Percentiles rank a stretch among this genome's conserved stretches.
Conservation (phyloP, 2,888 invertebrate genomes). For the Rhagonycha lutea region DNA sequence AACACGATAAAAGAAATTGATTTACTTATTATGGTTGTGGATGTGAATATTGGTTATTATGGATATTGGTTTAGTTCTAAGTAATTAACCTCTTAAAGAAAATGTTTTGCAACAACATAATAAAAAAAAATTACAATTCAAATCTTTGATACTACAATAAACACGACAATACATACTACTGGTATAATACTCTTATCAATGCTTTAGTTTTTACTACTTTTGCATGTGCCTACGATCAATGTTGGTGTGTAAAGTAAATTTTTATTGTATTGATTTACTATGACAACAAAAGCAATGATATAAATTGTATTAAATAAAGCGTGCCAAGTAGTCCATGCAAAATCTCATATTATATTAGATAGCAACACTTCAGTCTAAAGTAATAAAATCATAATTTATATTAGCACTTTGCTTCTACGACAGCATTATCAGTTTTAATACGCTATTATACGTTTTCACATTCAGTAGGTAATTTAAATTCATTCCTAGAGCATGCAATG, state of each 20-base stretch:
- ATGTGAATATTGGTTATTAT: too few species aligned
- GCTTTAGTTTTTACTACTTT: background rate
- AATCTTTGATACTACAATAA: too few species aligned
- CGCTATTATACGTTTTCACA: slow-evolving; percentile 38
- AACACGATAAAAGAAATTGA: too few species aligned
- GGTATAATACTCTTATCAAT: too few species aligned
- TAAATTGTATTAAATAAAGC: slow-evolving; percentile 13
- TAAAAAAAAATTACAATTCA: too few species aligned
- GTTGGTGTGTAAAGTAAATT: background rate
- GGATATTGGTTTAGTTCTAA: too few species aligned
- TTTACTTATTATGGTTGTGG: too few species aligned
- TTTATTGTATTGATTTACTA: background rate
- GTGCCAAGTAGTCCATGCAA: slow-evolving; percentile 22
- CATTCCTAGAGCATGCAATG: slow-evolving; percentile 35
- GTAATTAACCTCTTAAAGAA: too few species aligned
- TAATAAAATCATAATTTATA: slow-evolving; percentile 43
- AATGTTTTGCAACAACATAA: too few species aligned
- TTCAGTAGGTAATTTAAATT: slow-evolving; percentile 40
- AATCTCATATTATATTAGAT: slow-evolving; percentile 28
- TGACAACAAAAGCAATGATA: slow-evolving; percentile 6
- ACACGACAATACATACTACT: too few species aligned
- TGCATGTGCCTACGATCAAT: background rate
- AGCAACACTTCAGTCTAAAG: slow-evolving; percentile 26
- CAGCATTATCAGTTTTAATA: slow-evolving; percentile 41
- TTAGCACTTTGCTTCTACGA: slow-evolving; percentile 35